A percentile compares a stretch with the other conserved stretches of the same genome.
These are phyloP conservation scores for Gandaritis pyraliata DNA, from an alignment of 2,888 invertebrate species.

Conservation along the genomic window DNA sequence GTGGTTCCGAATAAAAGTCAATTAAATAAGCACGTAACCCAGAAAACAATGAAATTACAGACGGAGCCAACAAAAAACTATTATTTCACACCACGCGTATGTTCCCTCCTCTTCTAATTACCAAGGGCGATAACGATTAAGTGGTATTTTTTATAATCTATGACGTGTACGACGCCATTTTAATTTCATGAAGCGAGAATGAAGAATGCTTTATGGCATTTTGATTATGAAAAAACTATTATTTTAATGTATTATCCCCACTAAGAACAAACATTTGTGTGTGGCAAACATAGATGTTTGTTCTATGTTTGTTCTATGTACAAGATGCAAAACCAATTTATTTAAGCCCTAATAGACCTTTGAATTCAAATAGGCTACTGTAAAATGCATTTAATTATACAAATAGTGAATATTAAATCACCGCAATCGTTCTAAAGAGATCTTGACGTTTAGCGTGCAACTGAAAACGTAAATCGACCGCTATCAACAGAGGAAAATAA, in stretches of 20 bases:
- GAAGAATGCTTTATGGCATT: not conserved
- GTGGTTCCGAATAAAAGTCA: constrained; percentile 18
- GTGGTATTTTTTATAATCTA: constrained; percentile 36
- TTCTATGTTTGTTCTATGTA: too few relatives aligned
- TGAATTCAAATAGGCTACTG: constrained; percentile 28
- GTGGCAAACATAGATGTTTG: too few relatives aligned
- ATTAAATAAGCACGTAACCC: constrained; percentile 33
- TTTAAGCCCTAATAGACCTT: constrained; percentile 29
- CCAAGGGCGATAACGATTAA: constrained; percentile 37
- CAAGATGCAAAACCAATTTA: constrained; percentile 9
- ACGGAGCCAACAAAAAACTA: constrained; percentile 26
- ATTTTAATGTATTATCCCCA: too few relatives aligned
- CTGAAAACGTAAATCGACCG: constrained; percentile 45
- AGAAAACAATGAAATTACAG: constrained; percentile 34
- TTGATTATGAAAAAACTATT: not conserved
- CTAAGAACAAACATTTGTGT: too few relatives aligned
- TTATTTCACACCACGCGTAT: constrained; percentile 36
- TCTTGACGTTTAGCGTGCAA: constrained; percentile 43
- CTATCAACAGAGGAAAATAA: constrained; percentile 48
- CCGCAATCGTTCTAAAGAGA: constrained; percentile 41
- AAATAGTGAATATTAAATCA: constrained; percentile 42
- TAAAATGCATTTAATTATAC: constrained; percentile 35
- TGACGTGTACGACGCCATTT: constrained; percentile 37
- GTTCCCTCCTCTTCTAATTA: constrained; percentile 39
- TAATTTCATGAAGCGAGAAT: constrained; percentile 9